Percentiles rank a stretch among this genome's conserved stretches.
Conservation (phyloP, 2,113 vertebrate genomes). For the Ptyas mucosa region DNA sequence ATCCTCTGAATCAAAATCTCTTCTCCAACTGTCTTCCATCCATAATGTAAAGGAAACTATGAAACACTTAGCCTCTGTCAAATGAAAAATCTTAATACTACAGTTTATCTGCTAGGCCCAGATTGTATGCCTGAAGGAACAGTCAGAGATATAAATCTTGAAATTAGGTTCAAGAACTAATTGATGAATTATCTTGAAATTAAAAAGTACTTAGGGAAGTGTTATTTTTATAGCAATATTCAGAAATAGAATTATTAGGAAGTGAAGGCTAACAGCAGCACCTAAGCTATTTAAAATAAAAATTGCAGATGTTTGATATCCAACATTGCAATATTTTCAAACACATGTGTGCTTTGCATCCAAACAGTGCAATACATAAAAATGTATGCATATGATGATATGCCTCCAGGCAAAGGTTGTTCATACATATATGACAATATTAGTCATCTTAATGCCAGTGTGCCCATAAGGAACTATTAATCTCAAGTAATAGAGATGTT, state of each 20-base stretch:
- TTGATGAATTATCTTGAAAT: neutral
- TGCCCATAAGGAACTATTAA: conserved; percentile 52
- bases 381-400: neutral
- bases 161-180: neutral
- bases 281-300: neutral
- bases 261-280: neutral
- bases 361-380: neutral
- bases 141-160: neutral
- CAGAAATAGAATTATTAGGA: neutral
- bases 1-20: neutral
- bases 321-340: neutral
- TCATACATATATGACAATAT: neutral
- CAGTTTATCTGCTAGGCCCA: neutral
- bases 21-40: neutral
- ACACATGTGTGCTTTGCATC: neutral
- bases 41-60: neutral
- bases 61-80: neutral
- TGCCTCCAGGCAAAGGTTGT: neutral
- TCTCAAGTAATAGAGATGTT: conserved; percentile 55
- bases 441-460: conserved; percentile 13
- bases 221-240: neutral
- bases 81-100: neutral
- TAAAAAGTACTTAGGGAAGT: neutral
- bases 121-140: neutral
- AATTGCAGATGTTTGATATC: neutral